Evolutionary conservation across 1,140 invertebrate species (phyloP).

Genomic region (Drosophila pruinosa): DNA sequence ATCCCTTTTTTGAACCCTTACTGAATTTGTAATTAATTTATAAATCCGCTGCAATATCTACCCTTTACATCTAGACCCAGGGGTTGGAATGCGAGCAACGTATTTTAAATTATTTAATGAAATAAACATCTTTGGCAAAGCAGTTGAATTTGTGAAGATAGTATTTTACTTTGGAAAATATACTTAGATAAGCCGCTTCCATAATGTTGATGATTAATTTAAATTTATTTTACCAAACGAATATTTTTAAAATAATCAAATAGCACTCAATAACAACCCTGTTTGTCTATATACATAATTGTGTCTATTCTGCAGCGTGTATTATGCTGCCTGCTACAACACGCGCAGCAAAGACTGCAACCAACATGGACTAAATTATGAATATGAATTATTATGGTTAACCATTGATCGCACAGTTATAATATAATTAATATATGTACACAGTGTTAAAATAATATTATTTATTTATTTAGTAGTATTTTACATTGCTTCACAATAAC

Average conservation of each 20-base stretch:
- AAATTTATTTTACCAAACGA: no score
- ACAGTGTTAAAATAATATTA: no score
- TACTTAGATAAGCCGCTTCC: no score
- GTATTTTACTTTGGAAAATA: no score
- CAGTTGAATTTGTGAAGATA: no score
- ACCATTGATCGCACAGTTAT: no score
- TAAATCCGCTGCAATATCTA: background rate
- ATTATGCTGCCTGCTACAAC: background rate
- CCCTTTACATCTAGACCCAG: background rate
- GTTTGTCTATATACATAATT: background rate
- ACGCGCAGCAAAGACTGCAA: background rate
- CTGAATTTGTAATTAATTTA: background rate
- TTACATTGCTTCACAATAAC: constrained; percentile 78
- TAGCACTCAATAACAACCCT: background rate
- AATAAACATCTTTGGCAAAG: background rate
- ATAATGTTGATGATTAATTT: no score
- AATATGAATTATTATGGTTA: constrained; percentile 27
- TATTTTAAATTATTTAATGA: background rate
- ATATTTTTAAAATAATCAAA: no score
- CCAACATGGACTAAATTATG: background rate
- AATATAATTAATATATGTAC: no score
- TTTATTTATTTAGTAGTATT: constrained; percentile 39
- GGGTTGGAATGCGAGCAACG: background rate
- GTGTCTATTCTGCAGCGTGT: background rate
- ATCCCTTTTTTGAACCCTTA: background rate